Conservation (phyloP, 2,113 vertebrate genomes). For the Microcebus tavaratra region DNA sequence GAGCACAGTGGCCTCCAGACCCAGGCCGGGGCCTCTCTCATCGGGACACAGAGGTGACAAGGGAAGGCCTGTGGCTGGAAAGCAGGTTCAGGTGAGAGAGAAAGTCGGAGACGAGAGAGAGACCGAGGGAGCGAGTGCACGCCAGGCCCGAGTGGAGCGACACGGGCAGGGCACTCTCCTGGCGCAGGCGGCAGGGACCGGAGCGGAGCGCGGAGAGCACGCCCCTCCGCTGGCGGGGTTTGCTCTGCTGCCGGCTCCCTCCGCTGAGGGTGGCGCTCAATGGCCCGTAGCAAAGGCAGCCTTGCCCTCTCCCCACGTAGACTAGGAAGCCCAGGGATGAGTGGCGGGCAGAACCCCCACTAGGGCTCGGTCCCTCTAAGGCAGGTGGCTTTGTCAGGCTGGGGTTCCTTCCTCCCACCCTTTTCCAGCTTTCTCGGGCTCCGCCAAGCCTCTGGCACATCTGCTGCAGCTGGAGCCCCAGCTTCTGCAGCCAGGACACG, state of each 20-base stretch:
- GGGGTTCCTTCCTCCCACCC: background rate
- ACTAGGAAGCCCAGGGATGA: background rate
- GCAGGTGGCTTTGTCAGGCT: background rate
- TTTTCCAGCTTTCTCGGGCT: background rate
- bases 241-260: background rate
- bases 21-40: background rate
- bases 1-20: background rate
- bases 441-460: background rate
- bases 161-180: too few relatives aligned
- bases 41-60: background rate
- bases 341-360: background rate
- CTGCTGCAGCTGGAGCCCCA: background rate
- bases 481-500: background rate
- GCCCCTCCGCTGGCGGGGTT: accelerated
- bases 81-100: background rate
- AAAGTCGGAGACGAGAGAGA: background rate
- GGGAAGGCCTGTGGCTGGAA: background rate
- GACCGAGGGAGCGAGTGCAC: background rate
- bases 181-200: background rate
- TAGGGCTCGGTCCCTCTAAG: background rate
- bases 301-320: background rate
- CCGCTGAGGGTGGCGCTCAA: background rate
- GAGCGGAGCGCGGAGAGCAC: too few relatives aligned
- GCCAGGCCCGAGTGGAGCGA: accelerated
- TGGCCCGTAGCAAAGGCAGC: background rate